Conservation (phyloP, 1,140 invertebrate species). For the Steinernema feltiae region DNA sequence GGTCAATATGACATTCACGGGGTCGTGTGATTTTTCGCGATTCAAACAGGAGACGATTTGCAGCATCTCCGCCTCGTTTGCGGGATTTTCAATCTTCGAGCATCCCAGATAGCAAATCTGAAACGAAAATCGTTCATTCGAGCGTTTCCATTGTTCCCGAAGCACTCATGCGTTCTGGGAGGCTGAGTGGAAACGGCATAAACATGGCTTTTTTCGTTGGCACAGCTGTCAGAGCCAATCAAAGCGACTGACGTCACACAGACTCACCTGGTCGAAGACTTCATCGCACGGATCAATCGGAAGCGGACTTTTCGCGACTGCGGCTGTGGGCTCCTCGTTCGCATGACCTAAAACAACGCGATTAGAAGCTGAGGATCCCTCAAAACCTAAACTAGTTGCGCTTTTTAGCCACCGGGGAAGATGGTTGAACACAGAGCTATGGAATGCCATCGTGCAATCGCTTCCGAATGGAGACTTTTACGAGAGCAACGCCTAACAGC, state of each 20-base stretch:
- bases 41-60: constrained; percentile 84
- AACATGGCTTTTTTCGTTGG: too few relatives aligned
- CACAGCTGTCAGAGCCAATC: too few relatives aligned
- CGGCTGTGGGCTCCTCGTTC: neutral
- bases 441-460: too few relatives aligned
- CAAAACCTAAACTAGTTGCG: too few relatives aligned
- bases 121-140: constrained; percentile 65
- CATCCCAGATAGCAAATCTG: constrained; percentile 88
- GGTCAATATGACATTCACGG: constrained; percentile 72
- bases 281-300: neutral
- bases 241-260: neutral
- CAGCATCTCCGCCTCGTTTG: constrained; percentile 89
- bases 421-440: too few relatives aligned
- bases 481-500: too few relatives aligned
- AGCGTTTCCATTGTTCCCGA: constrained; percentile 1
- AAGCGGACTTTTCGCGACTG: neutral
- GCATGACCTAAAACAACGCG: neutral
- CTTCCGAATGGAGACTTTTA: too few relatives aligned
- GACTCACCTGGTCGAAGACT: neutral
- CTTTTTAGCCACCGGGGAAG: too few relatives aligned
- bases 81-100: constrained; percentile 81
- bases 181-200: too few relatives aligned
- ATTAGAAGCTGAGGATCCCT: too few relatives aligned
- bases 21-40: constrained; percentile 68
- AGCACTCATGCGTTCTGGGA: too few relatives aligned